Base-by-base conservation (phyloP, 1,140 invertebrate species). In the Bilobella aurantiaca region DNA sequence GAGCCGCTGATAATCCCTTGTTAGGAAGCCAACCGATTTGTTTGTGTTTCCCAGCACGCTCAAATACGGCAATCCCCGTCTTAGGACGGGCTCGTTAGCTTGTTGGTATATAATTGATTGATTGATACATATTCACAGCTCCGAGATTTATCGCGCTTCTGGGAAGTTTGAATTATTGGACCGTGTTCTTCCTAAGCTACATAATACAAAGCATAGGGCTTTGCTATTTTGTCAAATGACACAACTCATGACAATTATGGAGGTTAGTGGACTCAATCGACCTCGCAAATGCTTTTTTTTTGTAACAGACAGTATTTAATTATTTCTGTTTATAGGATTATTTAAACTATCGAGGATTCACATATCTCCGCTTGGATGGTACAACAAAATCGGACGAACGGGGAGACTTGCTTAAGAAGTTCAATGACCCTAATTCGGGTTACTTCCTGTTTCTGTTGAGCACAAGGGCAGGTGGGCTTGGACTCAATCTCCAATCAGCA, bases 221-320 rank as follows among this genome's bases (percentile, higher is more conserved):
- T 74, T 88, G 28, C 79, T 87, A n/a, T 87, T 88, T 75, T 87
- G 84, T 78, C 86, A 87, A 78, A 87, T 87, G 86, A 88, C 86
- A 0, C 79, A 83, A 31, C 75, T 85, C 0, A 87, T 87, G 85
- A 85, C 82, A 21, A 85, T 87, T 63, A 80, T 88, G 79, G 86
- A 87, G 74, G 81, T 86, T 2, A 73, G 87, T 31, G 79, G 87
- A 21, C 87, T 75, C 87, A 83, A 77, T 86, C 87, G 77, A 87
- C 88, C 86, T 88, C 86, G 0, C 78, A 82, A 25, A 75, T 84
- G 0, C 86, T 87, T 18, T 1, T 1, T 59, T 28, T 72, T 75
- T 18, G 75, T 87, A 18, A 85, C 87, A 76, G 86, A 86, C 46
- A 82, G 80, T 46, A 87, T 86, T 75, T 79, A 84, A 56, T 85